phyloP scores from a whole-genome alignment of 2,797 vertebrate genomes.

The Pagetopsis macropterus region DNA sequence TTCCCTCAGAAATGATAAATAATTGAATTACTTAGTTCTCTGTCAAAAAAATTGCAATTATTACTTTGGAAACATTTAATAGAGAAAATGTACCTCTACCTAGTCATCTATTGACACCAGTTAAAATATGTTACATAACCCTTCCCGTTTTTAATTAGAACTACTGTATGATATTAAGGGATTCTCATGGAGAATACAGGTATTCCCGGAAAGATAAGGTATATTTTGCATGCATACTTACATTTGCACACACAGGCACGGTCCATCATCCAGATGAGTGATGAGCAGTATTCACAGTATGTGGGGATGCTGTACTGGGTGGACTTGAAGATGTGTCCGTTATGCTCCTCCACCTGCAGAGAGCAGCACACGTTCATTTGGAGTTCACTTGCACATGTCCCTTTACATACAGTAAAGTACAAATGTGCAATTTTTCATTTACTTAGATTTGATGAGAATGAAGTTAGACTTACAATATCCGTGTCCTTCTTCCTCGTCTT shows the following conservation, averaged over 20 bases:
- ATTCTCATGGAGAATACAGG: background rate
- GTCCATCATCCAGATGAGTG: constrained; percentile 99
- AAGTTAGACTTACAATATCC: constrained; percentile 81
- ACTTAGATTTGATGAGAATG: background rate
- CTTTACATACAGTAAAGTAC: background rate
- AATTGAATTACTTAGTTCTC: background rate
- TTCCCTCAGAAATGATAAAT: background rate
- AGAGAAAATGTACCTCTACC: background rate
- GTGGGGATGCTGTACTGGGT: constrained; percentile 99
- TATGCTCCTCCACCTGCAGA: constrained; percentile 94
- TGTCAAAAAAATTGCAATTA: background rate
- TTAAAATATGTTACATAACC: background rate
- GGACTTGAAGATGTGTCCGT: constrained; percentile 97
- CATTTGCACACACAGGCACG: constrained; percentile 97
- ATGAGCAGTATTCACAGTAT: constrained; percentile 98
- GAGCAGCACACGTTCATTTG: constrained; percentile 35
- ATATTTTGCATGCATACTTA: constrained; percentile 75
- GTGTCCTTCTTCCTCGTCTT: constrained; percentile 88
- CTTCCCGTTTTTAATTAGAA: background rate
- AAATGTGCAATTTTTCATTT: background rate
- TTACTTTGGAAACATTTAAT: background rate
- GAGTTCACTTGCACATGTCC: constrained; percentile 15
- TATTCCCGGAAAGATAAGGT: background rate
- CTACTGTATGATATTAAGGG: background rate
- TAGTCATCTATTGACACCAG: background rate